These are phyloP conservation scores for Ganaspis sp. DNA, from an alignment of 1,140 invertebrate genomes.

Conservation along the genomic window DNA sequence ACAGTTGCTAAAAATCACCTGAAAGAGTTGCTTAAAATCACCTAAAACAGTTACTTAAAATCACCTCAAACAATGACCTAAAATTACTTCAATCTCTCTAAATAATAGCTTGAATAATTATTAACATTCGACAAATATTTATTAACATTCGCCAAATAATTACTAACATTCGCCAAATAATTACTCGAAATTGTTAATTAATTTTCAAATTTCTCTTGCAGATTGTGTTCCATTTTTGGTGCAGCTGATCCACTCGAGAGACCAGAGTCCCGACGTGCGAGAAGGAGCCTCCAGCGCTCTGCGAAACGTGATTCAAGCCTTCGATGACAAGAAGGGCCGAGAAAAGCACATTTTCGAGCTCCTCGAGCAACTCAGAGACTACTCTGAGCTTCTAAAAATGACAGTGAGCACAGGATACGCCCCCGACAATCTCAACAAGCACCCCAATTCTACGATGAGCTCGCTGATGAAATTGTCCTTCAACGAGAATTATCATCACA, in stretches of 20 bases:
- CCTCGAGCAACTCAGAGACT: background rate
- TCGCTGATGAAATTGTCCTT: slow-evolving; percentile 1
- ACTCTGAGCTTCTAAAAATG: background rate
- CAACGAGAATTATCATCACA: background rate
- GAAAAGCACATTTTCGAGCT: background rate
- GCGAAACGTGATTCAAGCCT: background rate
- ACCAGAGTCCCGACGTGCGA: slow-evolving; percentile 7
- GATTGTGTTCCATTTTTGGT: slow-evolving; percentile 21
- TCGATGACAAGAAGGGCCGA: background rate
- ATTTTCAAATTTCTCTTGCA: background rate
- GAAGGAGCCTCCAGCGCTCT: slow-evolving; percentile 11
- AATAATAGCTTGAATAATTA: too few relatives aligned
- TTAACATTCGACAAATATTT: too few relatives aligned
- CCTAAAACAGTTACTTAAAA: too few relatives aligned
- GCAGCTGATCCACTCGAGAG: background rate
- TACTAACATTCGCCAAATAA: background rate
- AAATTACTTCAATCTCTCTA: too few relatives aligned
- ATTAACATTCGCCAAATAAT: too few relatives aligned
- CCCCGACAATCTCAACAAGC: background rate
- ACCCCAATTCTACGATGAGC: background rate
- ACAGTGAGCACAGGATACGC: background rate
- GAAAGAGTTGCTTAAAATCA: too few relatives aligned
- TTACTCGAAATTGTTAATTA: too few relatives aligned
- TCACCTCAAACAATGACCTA: too few relatives aligned
- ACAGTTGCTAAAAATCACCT: too few relatives aligned